Evolutionary conservation across 2,113 vertebrate genomes (phyloP), one percentile per base, ranked within the genome.

Genomic region (Trachemys scripta): DNA sequence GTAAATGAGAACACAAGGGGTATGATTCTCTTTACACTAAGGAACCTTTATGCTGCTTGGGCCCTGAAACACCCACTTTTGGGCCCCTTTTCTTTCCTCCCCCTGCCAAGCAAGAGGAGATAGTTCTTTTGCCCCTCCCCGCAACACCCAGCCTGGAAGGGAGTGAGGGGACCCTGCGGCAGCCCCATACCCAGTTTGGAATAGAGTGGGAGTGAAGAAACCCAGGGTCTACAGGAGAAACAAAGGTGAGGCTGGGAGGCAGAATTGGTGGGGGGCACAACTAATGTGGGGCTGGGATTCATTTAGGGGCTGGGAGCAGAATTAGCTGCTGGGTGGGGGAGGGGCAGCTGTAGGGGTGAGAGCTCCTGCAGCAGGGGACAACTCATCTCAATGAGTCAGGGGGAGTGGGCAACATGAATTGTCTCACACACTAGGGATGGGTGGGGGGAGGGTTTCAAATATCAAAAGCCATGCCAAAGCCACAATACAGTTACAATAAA

Each of bases 31-130:
- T 75, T 90, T 51, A 75, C 84, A 38, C 25, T 69, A 49, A 57
- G 38, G 11, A 42, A 45, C 76, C 57, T 47, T 75, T 59, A 24
- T 0, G 0, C 59, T 86, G 38, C 49, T 4, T 25, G 49, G 76
- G 35, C 49, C 35, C 14, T 69, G 35, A 80, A 29, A 17, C 45
- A 82, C 59, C 3, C 35, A n/a, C 31, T 69, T 69, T 35, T 4
- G 16, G 17, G 31, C 16, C 35, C 35, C 65, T 8, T n/a, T 69
- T 19, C 35, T 17, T n/a, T 10, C 65, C 29, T 35, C 11, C 10
- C 57, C 12, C 62, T 6, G 1, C 31, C 62, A 16, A 14, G 31
- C 29, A 3, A 65, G 6, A 16, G 53, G 7, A 31, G 62, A 17
- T 65, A 65, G 62, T 31, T 65, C 57, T 65, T 65, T 35, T 69